phyloP scores from a whole-genome alignment of 1,140 invertebrate genomes.

The Ostrea denselamellosa region DNA sequence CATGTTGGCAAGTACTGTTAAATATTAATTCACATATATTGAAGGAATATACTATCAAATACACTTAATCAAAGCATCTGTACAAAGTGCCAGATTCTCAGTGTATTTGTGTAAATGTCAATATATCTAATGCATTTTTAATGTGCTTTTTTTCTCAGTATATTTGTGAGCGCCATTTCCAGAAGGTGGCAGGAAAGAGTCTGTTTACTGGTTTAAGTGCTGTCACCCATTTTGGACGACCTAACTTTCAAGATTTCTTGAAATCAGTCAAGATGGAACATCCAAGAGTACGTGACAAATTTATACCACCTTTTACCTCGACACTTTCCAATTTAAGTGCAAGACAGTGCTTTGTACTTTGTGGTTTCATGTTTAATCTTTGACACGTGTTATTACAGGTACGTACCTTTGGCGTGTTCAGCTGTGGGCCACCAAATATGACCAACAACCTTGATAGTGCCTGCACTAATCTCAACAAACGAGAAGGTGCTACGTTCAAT shows the following conservation, averaged over 20 bases:
- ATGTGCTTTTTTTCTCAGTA: slow-evolving; percentile 86
- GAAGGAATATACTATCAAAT: no score
- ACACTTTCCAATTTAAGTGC: neutral
- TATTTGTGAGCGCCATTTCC: slow-evolving; percentile 99
- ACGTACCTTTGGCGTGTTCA: slow-evolving; percentile 90
- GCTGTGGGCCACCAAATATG: slow-evolving; percentile 94
- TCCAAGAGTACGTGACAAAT: slow-evolving; percentile 81
- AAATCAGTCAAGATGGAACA: slow-evolving; percentile 98
- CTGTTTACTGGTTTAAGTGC: slow-evolving; percentile 99
- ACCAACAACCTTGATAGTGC: slow-evolving; percentile 96
- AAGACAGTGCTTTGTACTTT: neutral
- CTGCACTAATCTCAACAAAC: slow-evolving; percentile 93
- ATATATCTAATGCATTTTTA: neutral
- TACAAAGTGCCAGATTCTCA: no score
- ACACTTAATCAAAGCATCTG: no score
- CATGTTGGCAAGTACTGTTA: slow-evolving; percentile 91
- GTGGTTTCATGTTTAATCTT: neutral
- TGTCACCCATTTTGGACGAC: slow-evolving; percentile 96
- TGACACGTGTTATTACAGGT: neutral
- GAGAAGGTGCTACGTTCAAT: slow-evolving; percentile 94
- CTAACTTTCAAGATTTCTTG: slow-evolving; percentile 97
- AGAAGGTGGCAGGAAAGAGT: slow-evolving; percentile 94
- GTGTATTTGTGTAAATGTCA: no score
- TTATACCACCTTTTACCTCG: neutral
- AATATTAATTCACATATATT: neutral